Conservation (phyloP, 2,888 invertebrate genomes). For the Oasisia sp. region DNA sequence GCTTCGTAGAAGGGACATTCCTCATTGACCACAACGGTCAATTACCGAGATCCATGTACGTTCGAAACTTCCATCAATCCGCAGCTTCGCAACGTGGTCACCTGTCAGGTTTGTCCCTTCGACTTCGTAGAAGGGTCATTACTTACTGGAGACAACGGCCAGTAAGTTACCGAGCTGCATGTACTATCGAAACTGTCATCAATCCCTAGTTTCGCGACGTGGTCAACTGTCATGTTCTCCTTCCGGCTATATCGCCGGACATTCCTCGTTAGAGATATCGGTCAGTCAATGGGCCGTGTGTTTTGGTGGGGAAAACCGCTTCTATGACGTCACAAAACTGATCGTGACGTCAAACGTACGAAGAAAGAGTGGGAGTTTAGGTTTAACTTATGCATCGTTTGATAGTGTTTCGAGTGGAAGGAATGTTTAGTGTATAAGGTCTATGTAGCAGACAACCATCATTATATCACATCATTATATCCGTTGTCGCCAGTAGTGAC, state of each 20-base stretch:
- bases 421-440: not conserved
- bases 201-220: too few relatives aligned
- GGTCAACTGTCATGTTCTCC: too few relatives aligned
- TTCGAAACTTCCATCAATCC: too few relatives aligned
- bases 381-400: not conserved
- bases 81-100: too few relatives aligned
- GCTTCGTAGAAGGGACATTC: not conserved
- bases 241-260: not conserved
- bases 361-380: not conserved
- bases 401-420: not conserved
- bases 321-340: not conserved
- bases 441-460: not conserved
- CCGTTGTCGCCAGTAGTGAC: not conserved
- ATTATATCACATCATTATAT: not conserved
- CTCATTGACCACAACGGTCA: not conserved
- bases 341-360: conserved; percentile 5
- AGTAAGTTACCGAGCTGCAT: not conserved
- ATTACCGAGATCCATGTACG: not conserved
- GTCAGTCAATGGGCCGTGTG: not conserved
- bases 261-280: not conserved
- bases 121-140: not conserved
- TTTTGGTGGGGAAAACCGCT: not conserved
- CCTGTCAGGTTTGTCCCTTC: not conserved
- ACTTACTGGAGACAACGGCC: not conserved
- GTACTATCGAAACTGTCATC: too few relatives aligned